These are phyloP conservation scores for Drosophila lutescens DNA, from an alignment of 2,888 invertebrate species.

Conservation along the genomic window DNA sequence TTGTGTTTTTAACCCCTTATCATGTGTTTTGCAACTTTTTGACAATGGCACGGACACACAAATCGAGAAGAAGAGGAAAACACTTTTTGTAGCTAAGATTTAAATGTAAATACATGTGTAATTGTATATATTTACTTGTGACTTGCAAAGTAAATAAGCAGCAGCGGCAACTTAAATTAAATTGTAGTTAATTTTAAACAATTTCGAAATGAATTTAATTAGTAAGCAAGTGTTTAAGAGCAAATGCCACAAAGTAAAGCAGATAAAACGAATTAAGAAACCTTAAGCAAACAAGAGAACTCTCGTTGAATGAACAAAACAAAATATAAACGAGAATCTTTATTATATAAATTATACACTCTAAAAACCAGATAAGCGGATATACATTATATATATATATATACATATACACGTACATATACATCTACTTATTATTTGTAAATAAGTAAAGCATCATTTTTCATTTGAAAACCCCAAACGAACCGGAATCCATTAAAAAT, in stretches of 20 bases:
- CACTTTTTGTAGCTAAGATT: slow-evolving; percentile 68
- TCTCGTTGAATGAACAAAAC: slow-evolving; percentile 54
- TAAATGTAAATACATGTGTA: slow-evolving; percentile 77
- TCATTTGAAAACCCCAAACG: slow-evolving; percentile 57
- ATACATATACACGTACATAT: slow-evolving; percentile 51
- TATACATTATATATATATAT: slow-evolving; percentile 54
- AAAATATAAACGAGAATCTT: slow-evolving; percentile 60
- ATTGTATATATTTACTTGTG: slow-evolving; percentile 77
- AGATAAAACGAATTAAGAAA: slow-evolving; percentile 28
- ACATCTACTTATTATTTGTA: slow-evolving; percentile 78
- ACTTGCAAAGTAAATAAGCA: slow-evolving; percentile 76
- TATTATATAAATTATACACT: slow-evolving; percentile 65
- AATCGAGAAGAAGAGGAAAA: slow-evolving; percentile 31
- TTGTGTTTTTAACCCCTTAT: slow-evolving; percentile 37
- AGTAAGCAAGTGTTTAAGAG: slow-evolving; percentile 70
- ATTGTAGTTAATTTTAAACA: slow-evolving; percentile 77
- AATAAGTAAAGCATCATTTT: slow-evolving; percentile 71
- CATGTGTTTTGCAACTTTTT: slow-evolving; percentile 67
- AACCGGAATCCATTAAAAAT: slow-evolving; percentile 71
- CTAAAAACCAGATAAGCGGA: slow-evolving; percentile 50
- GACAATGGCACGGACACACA: slow-evolving; percentile 56
- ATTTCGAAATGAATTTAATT: slow-evolving; percentile 71
- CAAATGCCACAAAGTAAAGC: slow-evolving; percentile 68
- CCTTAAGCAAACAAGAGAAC: slow-evolving; percentile 46
- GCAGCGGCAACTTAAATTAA: slow-evolving; percentile 63